Base-by-base conservation (phyloP, 2,113 vertebrate species). In the Cebus imitator region DNA sequence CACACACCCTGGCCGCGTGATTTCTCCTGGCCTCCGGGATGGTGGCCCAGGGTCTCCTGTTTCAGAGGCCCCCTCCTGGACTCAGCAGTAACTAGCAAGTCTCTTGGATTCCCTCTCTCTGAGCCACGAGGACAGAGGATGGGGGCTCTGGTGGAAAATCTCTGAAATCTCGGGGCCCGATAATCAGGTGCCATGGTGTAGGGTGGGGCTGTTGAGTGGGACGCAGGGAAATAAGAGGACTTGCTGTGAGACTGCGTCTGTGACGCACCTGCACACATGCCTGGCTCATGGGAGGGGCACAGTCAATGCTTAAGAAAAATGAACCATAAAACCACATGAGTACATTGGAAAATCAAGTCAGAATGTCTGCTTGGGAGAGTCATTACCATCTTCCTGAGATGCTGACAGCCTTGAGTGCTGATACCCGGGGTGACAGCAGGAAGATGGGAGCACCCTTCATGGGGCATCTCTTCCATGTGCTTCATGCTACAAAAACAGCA, bases 41-140 rank as follows among this genome's bases (percentile, higher is more conserved):
- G 40, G 2, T 2, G 48, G 95, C 4, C 17, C 37, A n/a, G 86
- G 37, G 18, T 40, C 91, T 68, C 14, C 12, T 5, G 3, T 78
- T 58, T 32, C 85, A 88, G 93, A 72, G 90, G 81, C 89, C 91
- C 95, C 82, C 13, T 1, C 17, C 0, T 3, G 55, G 96, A 92
- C 13, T n/a, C 2, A 27, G 0, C 13, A 70, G 37, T 21, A 14
- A 2, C 70, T 80, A 87, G 86, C 84, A 92, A 90, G 16, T 8
- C 93, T 96, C 96, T 97, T 40, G 57, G 90, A 95, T 23, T 21
- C 23, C 81, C 91, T 91, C 37, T 45, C 0, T 2, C 80, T 96
- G 97, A 96, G 84, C 96, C 64, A 16, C 8, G 6, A 10, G 94
- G 95, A 81, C 87, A 92, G 97, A 86, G 91, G 95, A 97, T 96